A percentile compares a stretch with the other conserved stretches of the same genome.
Evolutionary conservation across 2,797 vertebrate species (phyloP).

Genomic region (Bucorvus abyssinicus): DNA sequence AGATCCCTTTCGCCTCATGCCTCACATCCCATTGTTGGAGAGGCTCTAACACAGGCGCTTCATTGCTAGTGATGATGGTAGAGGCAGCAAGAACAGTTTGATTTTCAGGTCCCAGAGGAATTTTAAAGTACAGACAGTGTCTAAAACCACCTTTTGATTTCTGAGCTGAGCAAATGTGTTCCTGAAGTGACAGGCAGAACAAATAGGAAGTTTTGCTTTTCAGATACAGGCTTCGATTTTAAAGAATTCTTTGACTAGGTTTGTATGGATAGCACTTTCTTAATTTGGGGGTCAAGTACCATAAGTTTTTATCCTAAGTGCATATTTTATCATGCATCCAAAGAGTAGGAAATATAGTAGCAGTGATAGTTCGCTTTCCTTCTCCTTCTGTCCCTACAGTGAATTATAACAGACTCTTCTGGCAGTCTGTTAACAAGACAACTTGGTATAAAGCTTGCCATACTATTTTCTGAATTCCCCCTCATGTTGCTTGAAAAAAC

Average conservation of each 20-base stretch:
- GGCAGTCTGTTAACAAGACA: background rate
- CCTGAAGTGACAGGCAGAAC: background rate
- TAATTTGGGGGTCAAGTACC: background rate
- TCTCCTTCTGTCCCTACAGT: background rate
- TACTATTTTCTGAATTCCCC: background rate
- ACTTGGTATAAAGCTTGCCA: background rate
- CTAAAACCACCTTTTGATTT: conserved; percentile 3
- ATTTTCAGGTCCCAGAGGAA: background rate
- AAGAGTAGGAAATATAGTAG: background rate
- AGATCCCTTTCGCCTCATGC: background rate
- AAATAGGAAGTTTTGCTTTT: background rate
- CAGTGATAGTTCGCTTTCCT: background rate
- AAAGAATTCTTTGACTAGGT: background rate
- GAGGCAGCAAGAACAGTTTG: background rate
- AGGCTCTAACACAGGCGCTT: background rate
- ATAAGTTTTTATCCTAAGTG: background rate
- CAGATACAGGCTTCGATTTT: background rate
- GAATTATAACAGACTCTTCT: background rate
- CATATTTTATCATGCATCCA: background rate
- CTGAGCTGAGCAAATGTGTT: background rate
- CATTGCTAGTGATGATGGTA: background rate
- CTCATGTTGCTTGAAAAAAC: background rate
- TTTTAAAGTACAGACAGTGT: background rate
- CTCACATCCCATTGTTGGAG: background rate
- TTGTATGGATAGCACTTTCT: background rate